These are phyloP conservation scores for Bradypus variegatus DNA, from an alignment of 2,797 vertebrate genomes.

Conservation along the genomic window DNA sequence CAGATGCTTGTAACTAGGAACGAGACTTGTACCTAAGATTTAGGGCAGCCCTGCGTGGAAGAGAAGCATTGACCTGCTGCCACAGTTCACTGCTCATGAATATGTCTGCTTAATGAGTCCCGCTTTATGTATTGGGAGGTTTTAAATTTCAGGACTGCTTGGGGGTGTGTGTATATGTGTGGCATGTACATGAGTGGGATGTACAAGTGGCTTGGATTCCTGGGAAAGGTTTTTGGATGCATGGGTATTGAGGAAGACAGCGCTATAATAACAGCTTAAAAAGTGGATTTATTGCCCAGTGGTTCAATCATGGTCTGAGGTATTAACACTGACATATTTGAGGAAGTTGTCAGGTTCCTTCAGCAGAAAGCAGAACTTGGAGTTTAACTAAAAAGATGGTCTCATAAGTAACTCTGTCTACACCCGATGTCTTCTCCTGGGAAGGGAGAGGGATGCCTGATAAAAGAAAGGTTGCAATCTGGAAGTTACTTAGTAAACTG, in stretches of 20 bases:
- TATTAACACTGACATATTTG: neutral
- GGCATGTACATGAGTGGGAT: too few species aligned
- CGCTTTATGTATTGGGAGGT: constrained; percentile 13
- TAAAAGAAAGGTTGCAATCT: neutral
- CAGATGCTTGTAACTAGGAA: constrained; percentile 44
- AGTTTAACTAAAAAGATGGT: neutral
- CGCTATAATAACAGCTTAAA: neutral
- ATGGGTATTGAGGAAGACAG: neutral
- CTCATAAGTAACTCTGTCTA: neutral
- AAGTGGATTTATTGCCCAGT: neutral
- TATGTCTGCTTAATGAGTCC: neutral
- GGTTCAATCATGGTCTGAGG: neutral
- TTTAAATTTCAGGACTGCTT: constrained; percentile 1
- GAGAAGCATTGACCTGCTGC: constrained; percentile 10
- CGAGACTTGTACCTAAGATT: constrained; percentile 50
- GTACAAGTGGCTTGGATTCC: neutral
- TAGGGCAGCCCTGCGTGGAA: constrained; percentile 45
- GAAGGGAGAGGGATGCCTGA: neutral
- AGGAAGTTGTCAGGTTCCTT: neutral
- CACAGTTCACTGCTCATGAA: constrained; percentile 12
- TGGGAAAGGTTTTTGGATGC: neutral
- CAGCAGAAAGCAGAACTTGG: constrained; percentile 3
- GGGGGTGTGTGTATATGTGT: neutral
- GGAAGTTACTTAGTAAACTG: neutral
- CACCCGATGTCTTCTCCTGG: neutral